Percentiles rank a stretch among this genome's conserved stretches.
phyloP scores from a whole-genome alignment of 2,888 invertebrate genomes.

The Hecatera dysodea region DNA sequence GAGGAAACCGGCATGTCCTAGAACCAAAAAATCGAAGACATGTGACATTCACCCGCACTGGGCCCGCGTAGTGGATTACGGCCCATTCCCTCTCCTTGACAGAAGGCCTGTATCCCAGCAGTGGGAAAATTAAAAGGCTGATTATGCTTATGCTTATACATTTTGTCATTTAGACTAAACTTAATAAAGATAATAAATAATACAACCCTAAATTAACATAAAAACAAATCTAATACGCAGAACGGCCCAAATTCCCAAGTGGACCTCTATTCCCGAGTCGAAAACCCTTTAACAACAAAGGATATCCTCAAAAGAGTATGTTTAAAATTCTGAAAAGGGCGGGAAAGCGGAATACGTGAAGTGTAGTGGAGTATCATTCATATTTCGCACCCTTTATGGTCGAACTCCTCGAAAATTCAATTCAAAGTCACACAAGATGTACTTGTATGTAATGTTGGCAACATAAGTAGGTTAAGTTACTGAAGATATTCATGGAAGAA shows the following conservation, averaged over 20 bases:
- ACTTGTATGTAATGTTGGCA: not conserved
- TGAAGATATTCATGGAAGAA: too few relatives aligned
- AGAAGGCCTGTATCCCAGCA: too few relatives aligned
- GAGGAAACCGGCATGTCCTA: too few relatives aligned
- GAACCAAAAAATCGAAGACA: too few relatives aligned
- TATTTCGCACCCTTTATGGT: slow-evolving; percentile 23
- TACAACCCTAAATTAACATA: not conserved
- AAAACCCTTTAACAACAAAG: slow-evolving; percentile 14
- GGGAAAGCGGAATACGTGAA: slow-evolving; percentile 20
- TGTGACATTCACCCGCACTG: too few relatives aligned
- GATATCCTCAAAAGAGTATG: slow-evolving; percentile 26
- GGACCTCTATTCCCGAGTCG: not conserved
- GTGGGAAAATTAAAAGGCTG: too few relatives aligned
- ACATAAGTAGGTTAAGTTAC: not conserved
- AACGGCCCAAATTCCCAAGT: slow-evolving; percentile 15
- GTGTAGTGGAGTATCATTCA: slow-evolving; percentile 37
- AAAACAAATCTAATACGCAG: slow-evolving; percentile 15
- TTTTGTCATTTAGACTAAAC: not conserved
- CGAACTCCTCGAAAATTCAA: slow-evolving; percentile 16
- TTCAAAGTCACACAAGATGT: slow-evolving; percentile 12
- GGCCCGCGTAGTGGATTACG: too few relatives aligned
- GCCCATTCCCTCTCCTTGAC: too few relatives aligned
- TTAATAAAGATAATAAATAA: not conserved
- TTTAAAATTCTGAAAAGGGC: slow-evolving; percentile 40
- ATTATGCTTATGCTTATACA: too few relatives aligned